Evolutionary conservation across 1,140 invertebrate species (phyloP), one percentile per base, ranked within the genome.

Genomic region (Rhopalosiphum maidis): DNA sequence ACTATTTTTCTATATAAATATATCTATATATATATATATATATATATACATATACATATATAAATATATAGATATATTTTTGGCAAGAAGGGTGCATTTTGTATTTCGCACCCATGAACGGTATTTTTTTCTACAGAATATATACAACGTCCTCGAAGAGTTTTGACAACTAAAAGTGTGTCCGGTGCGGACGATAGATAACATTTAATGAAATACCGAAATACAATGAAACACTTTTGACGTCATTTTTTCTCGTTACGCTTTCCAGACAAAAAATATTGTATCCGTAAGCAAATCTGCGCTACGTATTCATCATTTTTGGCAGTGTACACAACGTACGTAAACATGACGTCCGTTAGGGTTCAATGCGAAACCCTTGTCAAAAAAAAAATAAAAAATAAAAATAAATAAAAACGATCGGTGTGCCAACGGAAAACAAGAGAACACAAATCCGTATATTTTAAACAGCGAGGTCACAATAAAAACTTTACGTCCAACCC

Each of bases 141-240:
- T 37, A 83, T 82, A 83, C 54, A 37, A 54, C n/a, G 48, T 41
- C 11, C 37, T 7, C 30, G 30, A 77, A 15, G 30, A 77, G 60
- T 77, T 77, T 77, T 93, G 91, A 93, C 91, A 86, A 93, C 82
- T 86, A 43, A 83, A 91, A 86, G 91, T 35, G 68, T 92, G 68
- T 83, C 90, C 90, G 91, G 82, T 93, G 82, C 37, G 82, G 9
- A 41, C 46, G 91, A 83, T 41, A 86, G 91, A 93, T 86, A 86
- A 93, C 41, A 86, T 41, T 83, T 93, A 54, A 93, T 86, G 68
- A 93, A 93, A 85, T 92, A 85, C 90, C 43, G 6, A 82, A 77
- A 91, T 90, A 41, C 51, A 60, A 90, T 41, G 35, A 60, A 54
- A 89, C 37, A 55, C 9, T 89, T 89, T 37, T 35, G 35, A 89